Evolutionary conservation across 2,888 invertebrate species (phyloP).

Genomic region (Dolichopus griseipennis): DNA sequence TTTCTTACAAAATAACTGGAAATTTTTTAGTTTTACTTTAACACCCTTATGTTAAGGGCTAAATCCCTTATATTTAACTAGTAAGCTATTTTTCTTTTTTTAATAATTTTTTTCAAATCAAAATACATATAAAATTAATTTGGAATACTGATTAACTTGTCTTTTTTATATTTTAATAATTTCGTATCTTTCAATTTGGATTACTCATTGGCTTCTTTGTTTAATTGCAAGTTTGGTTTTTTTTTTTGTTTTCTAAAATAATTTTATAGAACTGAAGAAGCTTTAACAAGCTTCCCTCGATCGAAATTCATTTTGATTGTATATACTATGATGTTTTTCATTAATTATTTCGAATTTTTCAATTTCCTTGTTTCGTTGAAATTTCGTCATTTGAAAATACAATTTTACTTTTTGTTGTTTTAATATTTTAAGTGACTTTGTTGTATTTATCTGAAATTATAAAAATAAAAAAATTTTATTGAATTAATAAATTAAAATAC

Average conservation of each 20-base stretch:
- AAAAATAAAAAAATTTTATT: neutral
- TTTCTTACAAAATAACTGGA: neutral
- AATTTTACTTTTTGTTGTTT: neutral
- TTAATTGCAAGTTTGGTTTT: constrained; percentile 9
- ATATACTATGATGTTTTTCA: constrained; percentile 5
- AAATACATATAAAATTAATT: neutral
- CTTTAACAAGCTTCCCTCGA: constrained; percentile 17
- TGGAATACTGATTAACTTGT: neutral
- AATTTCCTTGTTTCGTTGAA: neutral
- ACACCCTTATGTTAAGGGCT: too few species aligned
- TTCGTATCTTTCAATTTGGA: neutral
- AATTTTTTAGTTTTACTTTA: too few species aligned
- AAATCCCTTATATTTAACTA: too few species aligned
- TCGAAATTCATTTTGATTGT: constrained; percentile 19
- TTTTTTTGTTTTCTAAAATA: neutral
- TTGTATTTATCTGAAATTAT: neutral
- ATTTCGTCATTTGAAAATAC: neutral
- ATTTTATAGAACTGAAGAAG: neutral
- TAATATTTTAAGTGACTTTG: neutral
- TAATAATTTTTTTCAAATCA: too few species aligned
- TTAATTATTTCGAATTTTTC: constrained; percentile 10
- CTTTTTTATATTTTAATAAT: constrained; percentile 17
- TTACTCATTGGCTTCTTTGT: neutral
- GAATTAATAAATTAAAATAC: neutral
- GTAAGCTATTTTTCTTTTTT: too few species aligned